Base-by-base conservation (phyloP, 2,888 invertebrate species). In the Eupithecia centaureata region DNA sequence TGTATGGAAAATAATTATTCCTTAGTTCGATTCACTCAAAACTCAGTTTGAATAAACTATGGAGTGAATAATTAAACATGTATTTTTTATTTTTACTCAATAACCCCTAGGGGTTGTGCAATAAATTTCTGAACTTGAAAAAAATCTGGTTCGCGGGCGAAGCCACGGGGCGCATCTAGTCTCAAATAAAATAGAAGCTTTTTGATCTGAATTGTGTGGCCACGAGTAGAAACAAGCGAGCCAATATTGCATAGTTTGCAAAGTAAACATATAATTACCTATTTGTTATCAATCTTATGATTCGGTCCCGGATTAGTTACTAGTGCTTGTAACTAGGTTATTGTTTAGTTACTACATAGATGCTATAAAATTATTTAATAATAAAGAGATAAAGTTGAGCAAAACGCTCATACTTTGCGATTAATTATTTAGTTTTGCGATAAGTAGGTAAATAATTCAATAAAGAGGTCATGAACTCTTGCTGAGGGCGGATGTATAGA, bases 371-470 rank as follows among this genome's bases (percentile, higher is more conserved):
- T 57, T n/a, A 33, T 66, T 27, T n/a, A 25, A 30, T 65, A 56
- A 42, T 38, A 32, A 57, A 54, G 35, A 22, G 22, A 33, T 59
- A 42, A 18, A 61, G 61, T 42, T 47, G 47, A 61, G 32, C 27
- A 38, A 52, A 13, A 42, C 18, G 10, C 18, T 18, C 42, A 42
- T 4, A 22, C 27, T 52, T 25, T 51, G 51, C 51, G 56, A 33
- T 51, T 61, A 35, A 61, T 58, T 54, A 22, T 33, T 33, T 47
- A 51, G 10, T 18, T 33, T 57, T 30, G 27, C 28, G 51, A 67
- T 67, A 62, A 35, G 47, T 38, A n/a, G n/a, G n/a, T n/a, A n/a
- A n/a, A n/a, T 38, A 28, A 66, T 62, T 67, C 58, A 58, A 62
- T 67, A 12, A 38, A 51, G 51, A 52, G 66, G 35, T 62, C 58